Base-by-base conservation (phyloP, 2,797 vertebrate genomes). In the Xiphorhynchus erythropygius region DNA sequence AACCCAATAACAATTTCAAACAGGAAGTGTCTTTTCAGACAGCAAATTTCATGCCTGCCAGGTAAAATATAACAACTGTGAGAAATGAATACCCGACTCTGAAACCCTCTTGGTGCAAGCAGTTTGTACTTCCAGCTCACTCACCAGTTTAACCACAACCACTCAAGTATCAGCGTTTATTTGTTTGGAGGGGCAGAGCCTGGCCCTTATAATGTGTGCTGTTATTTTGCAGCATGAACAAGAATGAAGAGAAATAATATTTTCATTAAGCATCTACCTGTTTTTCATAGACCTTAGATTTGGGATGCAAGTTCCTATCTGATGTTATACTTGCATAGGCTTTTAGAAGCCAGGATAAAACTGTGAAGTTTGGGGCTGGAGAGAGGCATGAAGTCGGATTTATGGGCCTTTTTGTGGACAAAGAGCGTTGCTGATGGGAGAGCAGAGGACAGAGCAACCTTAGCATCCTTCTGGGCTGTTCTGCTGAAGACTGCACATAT, bases 131-230 rank as follows among this genome's bases (percentile, higher is more conserved):
- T 93, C 64, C 64, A 95, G 64, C 60, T 94, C 84, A 59, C 65
- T 91, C 42, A 80, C 27, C 70, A 56, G 47, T 92, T 85, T 87
- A 89, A 92, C 70, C 80, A 82, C 80, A 91, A 46, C 67, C 53
- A 16, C 50, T 65, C 21, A 13, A 70, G 42, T 47, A 39, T 27
- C 73, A 46, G 19, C 0, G 0, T 56, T 5, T 46, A 55, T 82
- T 87, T 90, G 39, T 30, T 74, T 23, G 41, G 76, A 49, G 49
- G 21, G 67, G 27, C 37, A 87, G 33, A 35, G 37, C 41, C 9
- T 53, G 16, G 50, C 28, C n/a, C 39, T 79, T 69, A 11, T 8
- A 13, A 5, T 59, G 23, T 55, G 32, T 67, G 39, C 37, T 76
- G 33, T 63, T 86, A 12, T 56, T 89, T 75, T 93, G 77, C 67